Evolutionary conservation across 30 jellyfish, hydroid and myxozoan genomes (phyloP), one percentile per base, ranked within the genome.

Genomic region (Hydractinia symbiolongicarpus): DNA sequence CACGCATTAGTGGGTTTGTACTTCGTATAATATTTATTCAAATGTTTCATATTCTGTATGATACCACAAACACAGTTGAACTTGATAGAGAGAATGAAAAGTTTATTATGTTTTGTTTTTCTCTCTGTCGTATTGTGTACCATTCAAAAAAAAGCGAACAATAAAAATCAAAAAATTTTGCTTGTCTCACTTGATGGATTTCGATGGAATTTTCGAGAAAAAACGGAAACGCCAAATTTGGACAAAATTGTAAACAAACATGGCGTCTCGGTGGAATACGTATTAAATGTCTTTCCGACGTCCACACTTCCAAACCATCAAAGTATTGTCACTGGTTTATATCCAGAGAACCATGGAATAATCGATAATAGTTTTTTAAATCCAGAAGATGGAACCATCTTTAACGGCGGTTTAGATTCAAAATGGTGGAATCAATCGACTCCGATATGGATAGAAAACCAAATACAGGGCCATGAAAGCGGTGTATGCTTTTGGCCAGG

Each of bases 401-500:
- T 71, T 19, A 20, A 30, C 19, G 93, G 81, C 7, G 85, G 67
- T 16, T 69, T 55, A 8, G 97, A 89, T 19, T 83, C 84, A 53
- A 64, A 88, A 17, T 89, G 95, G 95, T 89, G 97, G 97, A 69
- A 89, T 67, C 81, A 76, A 51, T 87, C 95, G 1, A 85, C 73
- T 14, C 97, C 97, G 61, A 49, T 89, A n/a, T 89, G 97, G 97
- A 66, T 81, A 16, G 82, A 93, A 53, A 85, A 84, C 78, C 89
- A 85, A 75, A 79, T 51, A 56, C 95, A 84, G 69, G 95, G 95
- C 4, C 58, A 53, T 55, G 40, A 78, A 40, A 89, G 93, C 69
- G 94, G 87, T 13, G 85, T 82, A 74, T 86, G 87, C 54, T 84
- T 83, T 72, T 89, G 95, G 95, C 97, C 97, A 14, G 97, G 97